These are phyloP conservation scores for Malthinus seriepunctatus DNA, from an alignment of 2,888 invertebrate genomes.

Conservation along the genomic window DNA sequence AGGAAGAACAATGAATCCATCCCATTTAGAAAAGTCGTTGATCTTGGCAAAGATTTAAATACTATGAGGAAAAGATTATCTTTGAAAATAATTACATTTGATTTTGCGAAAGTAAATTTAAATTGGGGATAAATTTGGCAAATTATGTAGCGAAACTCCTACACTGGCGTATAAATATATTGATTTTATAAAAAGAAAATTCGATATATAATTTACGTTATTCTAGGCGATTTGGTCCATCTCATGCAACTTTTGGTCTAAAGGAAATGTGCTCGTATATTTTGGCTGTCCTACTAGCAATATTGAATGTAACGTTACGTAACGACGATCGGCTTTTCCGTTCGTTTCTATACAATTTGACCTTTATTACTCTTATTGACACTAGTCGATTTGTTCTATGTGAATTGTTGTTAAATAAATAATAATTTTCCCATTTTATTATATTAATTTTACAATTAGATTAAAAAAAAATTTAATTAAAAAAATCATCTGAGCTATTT, in stretches of 20 bases:
- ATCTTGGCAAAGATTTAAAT: conserved; percentile 7
- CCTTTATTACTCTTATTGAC: conserved; percentile 32
- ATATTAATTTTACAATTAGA: neutral
- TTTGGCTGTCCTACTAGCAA: conserved; percentile 22
- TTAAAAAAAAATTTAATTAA: neutral
- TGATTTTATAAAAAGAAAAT: neutral
- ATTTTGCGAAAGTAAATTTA: neutral
- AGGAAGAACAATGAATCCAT: conserved; percentile 13
- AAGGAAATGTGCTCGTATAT: conserved; percentile 28
- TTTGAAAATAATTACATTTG: neutral
- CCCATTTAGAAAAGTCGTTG: conserved; percentile 14
- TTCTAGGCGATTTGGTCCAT: conserved; percentile 26
- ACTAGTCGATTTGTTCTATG: conserved; percentile 22
- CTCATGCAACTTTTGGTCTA: conserved; percentile 22
- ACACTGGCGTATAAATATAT: neutral
- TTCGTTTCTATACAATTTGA: conserved; percentile 28
- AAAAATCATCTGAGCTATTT: neutral
- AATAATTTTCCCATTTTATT: neutral
- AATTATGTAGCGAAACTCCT: neutral
- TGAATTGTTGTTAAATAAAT: conserved; percentile 2
- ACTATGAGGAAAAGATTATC: conserved; percentile 1
- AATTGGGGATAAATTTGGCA: neutral
- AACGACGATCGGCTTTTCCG: conserved; percentile 27
- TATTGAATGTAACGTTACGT: conserved; percentile 27
- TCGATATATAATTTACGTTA: conserved; percentile 20